Evolutionary conservation across 2,797 vertebrate genomes (phyloP), one percentile per base, ranked within the genome.

Genomic region (Ctenopoma multispine): DNA sequence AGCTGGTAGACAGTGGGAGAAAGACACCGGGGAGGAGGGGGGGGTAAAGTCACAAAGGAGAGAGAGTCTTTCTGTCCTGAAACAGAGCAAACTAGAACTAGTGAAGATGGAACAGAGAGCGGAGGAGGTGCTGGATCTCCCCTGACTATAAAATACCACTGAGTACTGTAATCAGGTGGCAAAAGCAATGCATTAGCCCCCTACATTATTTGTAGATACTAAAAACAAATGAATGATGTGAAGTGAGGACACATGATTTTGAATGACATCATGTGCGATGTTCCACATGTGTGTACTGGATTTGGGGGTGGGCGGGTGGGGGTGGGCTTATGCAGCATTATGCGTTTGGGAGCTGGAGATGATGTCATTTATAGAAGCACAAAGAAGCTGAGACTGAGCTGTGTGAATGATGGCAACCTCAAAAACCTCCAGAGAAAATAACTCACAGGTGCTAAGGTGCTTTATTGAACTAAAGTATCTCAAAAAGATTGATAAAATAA

Each of bases 371-470:
- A 64, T 74, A 74, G 85, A 84, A 88, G 85, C 91, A 91, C 90
- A 91, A 89, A 89, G 90, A 87, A 68, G 77, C 82, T 58, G 81
- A 89, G 88, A 79, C 75, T 63, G 75, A 87, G 83, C 77, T 87
- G 83, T 70, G 62, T 63, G 84, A 80, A 75, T 74, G 89, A 86
- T 36, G 49, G 74, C 51, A 65, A 67, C 81, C 81, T 80, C 67
- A 71, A 72, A 87, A 82, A 67, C 64, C 79, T 78, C 77, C 66
- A 79, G 50, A 87, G 63, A 81, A 76, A 81, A 84, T 1, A 81
- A 81, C 68, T 91, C 89, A 91, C 90, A 91, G 90, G 90, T 93
- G 90, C 93, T 92, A 94, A 94, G 91, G 94, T 95, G 94, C 94
- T 94, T 95, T 95, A 95, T 94, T 94, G 72, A 91, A 92, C 90